Percentiles rank a stretch among this genome's conserved stretches.
phyloP scores from a whole-genome alignment of 2,888 invertebrate genomes.

The Macrosiphum euphorbiae region DNA sequence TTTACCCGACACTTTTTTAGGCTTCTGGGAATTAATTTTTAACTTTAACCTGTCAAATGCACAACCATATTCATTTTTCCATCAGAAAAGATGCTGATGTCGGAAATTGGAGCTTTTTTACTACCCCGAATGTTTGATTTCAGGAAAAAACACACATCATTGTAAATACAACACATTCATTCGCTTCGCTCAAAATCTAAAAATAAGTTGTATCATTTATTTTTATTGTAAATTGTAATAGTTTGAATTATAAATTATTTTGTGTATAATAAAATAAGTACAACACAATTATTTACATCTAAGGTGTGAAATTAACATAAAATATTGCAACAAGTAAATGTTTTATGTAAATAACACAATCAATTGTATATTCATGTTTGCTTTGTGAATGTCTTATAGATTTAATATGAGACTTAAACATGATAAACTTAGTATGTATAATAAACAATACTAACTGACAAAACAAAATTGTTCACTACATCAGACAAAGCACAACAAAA shows the following conservation, averaged over 20 bases:
- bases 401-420: not conserved
- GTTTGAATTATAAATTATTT: conserved; percentile 33
- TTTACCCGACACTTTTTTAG: too few species aligned
- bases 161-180: too few species aligned
- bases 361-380: not conserved
- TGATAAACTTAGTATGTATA: conserved; percentile 11
- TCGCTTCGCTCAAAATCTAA: not conserved
- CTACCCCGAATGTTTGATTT: too few species aligned
- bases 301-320: not conserved
- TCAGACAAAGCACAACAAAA: not conserved
- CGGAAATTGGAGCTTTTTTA: too few species aligned
- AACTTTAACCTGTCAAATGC: too few species aligned
- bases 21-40: too few species aligned
- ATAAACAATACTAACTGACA: not conserved
- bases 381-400: not conserved
- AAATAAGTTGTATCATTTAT: conserved; percentile 2
- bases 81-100: too few species aligned
- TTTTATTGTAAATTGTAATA: conserved; percentile 24
- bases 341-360: not conserved
- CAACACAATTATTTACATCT: conserved; percentile 22
- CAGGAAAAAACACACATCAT: too few species aligned
- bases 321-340: conserved; percentile 13
- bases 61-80: too few species aligned
- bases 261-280: not conserved
- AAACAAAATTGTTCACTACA: not conserved